Base-by-base conservation (phyloP, 1,140 invertebrate genomes). In the Lepidurus packardi region DNA sequence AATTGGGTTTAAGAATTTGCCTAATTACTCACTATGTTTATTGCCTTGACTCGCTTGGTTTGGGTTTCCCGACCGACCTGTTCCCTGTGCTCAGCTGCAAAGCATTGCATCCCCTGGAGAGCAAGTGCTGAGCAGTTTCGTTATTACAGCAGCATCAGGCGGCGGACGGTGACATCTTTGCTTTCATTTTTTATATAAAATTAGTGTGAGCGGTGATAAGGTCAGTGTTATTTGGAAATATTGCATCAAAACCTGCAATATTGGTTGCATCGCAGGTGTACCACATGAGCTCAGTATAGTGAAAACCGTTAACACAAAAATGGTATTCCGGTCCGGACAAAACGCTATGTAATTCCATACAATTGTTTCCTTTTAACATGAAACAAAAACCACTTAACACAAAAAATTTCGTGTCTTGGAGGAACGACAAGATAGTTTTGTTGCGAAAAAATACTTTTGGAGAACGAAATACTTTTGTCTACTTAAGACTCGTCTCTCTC, bases 11-110 rank as follows among this genome's bases (percentile, higher is more conserved):
- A n/a, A 65, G 34, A 0, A 11, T 65, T 65, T 65, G 53, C 53
- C 53, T 65, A n/a, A 65, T 7, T 65, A 65, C 53, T 11, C 53
- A 65, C 53, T 65, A 65, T 65, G 53, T 65, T 65, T 65, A 65
- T 65, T 65, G 21, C 53, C 53, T 65, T 65, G 53, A 65, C 53
- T 65, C 53, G 53, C 53, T 65, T 65, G 53, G 53, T 65, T 65
- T 65, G 53, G 53, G 53, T 13, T 65, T 65, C 53, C 21, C 53
- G 53, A 65, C 53, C 53, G 53, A 65, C 53, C 53, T 65, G 53
- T 9, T 65, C 53, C 53, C 21, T 65, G 53, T 65, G 53, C 53
- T 65, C 53, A 65, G 53, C 53, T 65, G 53, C 53, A 21, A 65
- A 65, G 53, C 53, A 65, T 65, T 65, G 53, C 53, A 65, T 65